Base-by-base conservation (phyloP, 2,797 vertebrate genomes). In the Molossus molossus region DNA sequence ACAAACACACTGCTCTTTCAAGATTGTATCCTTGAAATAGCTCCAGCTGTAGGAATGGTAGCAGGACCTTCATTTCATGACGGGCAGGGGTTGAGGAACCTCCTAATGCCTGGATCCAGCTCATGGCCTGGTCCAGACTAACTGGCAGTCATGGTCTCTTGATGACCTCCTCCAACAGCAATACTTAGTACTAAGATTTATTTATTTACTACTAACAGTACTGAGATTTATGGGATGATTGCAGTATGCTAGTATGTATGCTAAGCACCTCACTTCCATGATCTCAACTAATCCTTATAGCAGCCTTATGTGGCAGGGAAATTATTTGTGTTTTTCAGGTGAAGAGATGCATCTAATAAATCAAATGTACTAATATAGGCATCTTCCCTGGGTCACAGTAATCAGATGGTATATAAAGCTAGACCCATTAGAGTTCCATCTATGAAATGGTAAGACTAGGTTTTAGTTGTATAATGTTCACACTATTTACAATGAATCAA, bases 311-410 rank as follows among this genome's bases (percentile, higher is more conserved):
- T 81, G 64, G 13, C 57, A 76, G 8, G 18, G 0, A 70, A 60
- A 40, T 73, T 48, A 48, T 86, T 94, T 86, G 12, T 45, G 77
- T 17, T 85, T 57, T 85, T 77, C 48, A 76, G 17, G 27, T 87
- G 17, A 76, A 90, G 33, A 87, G 82, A 87, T 25, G 17, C 33
- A 48, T 21, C 9, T 17, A 70, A 9, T 21, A 87, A 37, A 84
- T 40, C 53, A 91, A 14, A 82, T 7, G 2, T 21, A 40, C 1
- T 67, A 82, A 58, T 86, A 1, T 8, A 65, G 17, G 11, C 10
- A 48, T 27, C 14, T n/a, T 20, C 10, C 14, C 1, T 50, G 27
- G 1, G 45, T 60, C 25, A 58, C 20, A 29, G 15, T 5, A 48
- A 70, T 90, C 29, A 33, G 17, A 57, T 23, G 3, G 7, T 45